phyloP scores from a whole-genome alignment of 2,797 vertebrate species.

The Poeciliopsis turneri region DNA sequence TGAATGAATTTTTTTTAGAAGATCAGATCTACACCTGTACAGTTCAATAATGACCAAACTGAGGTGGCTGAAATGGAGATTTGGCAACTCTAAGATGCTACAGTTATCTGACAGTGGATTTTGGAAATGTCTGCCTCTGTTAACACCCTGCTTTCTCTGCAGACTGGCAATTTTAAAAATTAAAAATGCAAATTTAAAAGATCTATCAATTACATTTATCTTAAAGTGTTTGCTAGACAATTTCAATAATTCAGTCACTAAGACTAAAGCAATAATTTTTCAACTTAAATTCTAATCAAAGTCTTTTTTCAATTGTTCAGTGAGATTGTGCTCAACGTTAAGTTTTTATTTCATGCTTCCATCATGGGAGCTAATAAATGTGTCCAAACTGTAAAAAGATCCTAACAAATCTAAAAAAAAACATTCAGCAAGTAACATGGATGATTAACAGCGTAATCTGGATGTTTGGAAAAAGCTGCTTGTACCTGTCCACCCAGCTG shows the following conservation, averaged over 20 bases:
- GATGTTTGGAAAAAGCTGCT: not conserved
- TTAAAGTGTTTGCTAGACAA: not conserved
- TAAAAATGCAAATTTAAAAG: not conserved
- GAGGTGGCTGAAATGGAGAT: not conserved
- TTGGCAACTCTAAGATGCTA: not conserved
- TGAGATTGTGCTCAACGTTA: not conserved
- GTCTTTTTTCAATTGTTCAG: not conserved
- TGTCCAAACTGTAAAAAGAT: not conserved
- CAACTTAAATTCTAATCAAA: not conserved
- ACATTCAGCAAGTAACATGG: not conserved
- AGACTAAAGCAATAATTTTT: not conserved
- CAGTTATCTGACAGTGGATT: not conserved
- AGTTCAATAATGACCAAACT: not conserved
- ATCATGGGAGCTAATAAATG: not conserved
- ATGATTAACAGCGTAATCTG: not conserved
- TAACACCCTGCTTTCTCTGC: not conserved
- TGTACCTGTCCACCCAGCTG: conserved; percentile 93
- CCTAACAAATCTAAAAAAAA: not conserved
- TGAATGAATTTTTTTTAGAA: not conserved
- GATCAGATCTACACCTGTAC: not conserved
- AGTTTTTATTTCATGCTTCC: not conserved
- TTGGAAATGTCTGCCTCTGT: not conserved
- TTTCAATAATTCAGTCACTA: not conserved
- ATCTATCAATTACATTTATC: not conserved
- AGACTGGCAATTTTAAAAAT: not conserved